Base-by-base conservation (phyloP, 2,888 invertebrate species). In the Penaeus monodon region DNA sequence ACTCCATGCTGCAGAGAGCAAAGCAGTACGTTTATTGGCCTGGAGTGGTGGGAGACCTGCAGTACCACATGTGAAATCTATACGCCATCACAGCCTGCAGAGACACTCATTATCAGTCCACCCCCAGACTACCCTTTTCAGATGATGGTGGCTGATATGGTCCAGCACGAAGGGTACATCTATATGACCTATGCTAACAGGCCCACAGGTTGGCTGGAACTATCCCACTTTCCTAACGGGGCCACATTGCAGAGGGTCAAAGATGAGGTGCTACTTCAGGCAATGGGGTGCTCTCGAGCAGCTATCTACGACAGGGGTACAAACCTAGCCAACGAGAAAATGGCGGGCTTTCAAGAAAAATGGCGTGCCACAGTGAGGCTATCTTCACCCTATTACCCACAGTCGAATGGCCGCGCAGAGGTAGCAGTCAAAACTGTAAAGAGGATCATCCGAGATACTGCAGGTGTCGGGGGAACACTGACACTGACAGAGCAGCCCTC, bases 371-470 rank as follows among this genome's bases (percentile, higher is more conserved):
- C 63, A 24, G 44, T 74, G 63, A 29, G 63, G 27, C 64, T 64
- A 14, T 76, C 66, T 20, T 77, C 65, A 6, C 66, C 77, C 7
- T 66, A 84, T n/a, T 84, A 64, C 44, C 84, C 84, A 4, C 44
- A 65, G 29, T 74, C 83, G 6, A 83, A 76, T 38, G 83, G 84
- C 44, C 0, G 65, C n/a, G 77, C 65, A 38, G 66, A 77, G 66
- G 77, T 20, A 38, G 77, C 76, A 0, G 74, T 74, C 1, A 38
- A 74, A 38, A 29, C 64, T 27, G 74, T 74, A 6, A 74, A 82
- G 64, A 63, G 82, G 24, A 38, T 74, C 10, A 49, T 74, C 10
- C 33, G 38, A 22, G 73, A 63, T 20, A 83, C 74, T 66, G 77
- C 77, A 17, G n/a, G 17, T 29, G n/a, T 4, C 0, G 38, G 66